Evolutionary conservation across 2,888 invertebrate species (phyloP).

Genomic region (Chymomyza procnemis): DNA sequence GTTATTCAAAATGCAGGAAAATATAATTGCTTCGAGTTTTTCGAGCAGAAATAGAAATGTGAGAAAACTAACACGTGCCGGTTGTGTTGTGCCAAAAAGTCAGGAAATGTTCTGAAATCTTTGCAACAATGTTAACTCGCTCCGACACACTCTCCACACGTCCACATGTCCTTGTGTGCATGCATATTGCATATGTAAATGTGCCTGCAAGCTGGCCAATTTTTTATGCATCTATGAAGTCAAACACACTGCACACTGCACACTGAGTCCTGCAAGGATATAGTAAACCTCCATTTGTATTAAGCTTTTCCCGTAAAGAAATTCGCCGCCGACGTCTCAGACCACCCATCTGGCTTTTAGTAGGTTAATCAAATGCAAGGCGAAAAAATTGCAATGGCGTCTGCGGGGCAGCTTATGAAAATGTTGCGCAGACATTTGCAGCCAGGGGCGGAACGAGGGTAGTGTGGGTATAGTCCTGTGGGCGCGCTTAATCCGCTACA

Average conservation of each 20-base stretch:
- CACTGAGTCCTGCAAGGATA: neutral
- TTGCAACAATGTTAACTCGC: slow-evolving; percentile 60
- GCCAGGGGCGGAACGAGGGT: no score
- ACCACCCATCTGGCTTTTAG: slow-evolving; percentile 44
- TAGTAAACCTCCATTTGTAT: slow-evolving; percentile 27
- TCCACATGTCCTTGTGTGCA: neutral
- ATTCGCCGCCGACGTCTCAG: slow-evolving; percentile 37
- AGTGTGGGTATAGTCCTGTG: no score
- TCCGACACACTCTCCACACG: slow-evolving; percentile 22
- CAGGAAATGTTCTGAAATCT: slow-evolving; percentile 42
- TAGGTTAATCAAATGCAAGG: slow-evolving; percentile 73
- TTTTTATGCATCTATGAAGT: slow-evolving; percentile 73
- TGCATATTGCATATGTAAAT: slow-evolving; percentile 66
- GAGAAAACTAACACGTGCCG: slow-evolving; percentile 16
- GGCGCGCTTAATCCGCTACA: no score
- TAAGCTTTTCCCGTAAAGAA: slow-evolving; percentile 56
- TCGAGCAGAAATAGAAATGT: neutral
- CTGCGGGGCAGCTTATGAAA: neutral
- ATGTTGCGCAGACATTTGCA: neutral
- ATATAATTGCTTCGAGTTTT: neutral
- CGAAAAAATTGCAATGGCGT: slow-evolving; percentile 41
- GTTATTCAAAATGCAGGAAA: slow-evolving; percentile 1
- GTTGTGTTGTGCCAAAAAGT: neutral
- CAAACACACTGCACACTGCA: slow-evolving; percentile 24
- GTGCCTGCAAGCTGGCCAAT: slow-evolving; percentile 68